Evolutionary conservation across 2,113 vertebrate species (phyloP), one percentile per base, ranked within the genome.

Genomic region (cat (Felis catus)): DNA sequence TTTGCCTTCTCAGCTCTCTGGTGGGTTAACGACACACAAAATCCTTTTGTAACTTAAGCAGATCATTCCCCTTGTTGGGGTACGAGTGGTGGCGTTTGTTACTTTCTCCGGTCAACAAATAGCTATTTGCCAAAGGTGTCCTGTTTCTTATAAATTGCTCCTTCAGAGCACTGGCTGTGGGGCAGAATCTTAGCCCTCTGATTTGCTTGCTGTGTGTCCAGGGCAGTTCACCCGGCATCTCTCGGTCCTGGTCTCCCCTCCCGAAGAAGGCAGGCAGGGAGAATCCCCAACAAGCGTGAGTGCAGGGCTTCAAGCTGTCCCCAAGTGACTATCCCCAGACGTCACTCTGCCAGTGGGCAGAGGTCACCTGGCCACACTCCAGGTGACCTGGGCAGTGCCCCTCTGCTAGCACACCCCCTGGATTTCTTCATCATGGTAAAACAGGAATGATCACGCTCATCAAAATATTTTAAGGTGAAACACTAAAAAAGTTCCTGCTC

Each of bases 381-480:
- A 45, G 53, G 53, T 76, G 45, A 15, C 33, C 74, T 66, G 76
- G 23, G 12, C 18, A 39, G 73, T 23, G 41, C 41, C 88, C 33
- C 16, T 74, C 15, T 0, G 0, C 27, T 33, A 41, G 12, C 63
- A 68, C 13, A 45, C 33, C 70, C 23, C 89, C 27, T 81, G n/a
- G 36, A 81, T 70, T 91, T 81, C n/a, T n/a, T 70, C 79, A 58
- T 81, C n/a, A 31, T 41, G 78, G 48, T 55, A 21, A 91, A 81
- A 81, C 13, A 31, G 36, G n/a, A 91, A 36, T 21, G n/a, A 39
- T 91, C 21, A 53, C 16, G 33, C 48, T 33, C 27, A 7, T 70
- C 63, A 25, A 4, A 41, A 58, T 81, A 41, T 33, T 81, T 55
- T 55, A 73, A 39, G n/a, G 78, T 55, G 27, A 91, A 41, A 41